Conservation (phyloP, 2,888 invertebrate species). For the Helleia helle region DNA sequence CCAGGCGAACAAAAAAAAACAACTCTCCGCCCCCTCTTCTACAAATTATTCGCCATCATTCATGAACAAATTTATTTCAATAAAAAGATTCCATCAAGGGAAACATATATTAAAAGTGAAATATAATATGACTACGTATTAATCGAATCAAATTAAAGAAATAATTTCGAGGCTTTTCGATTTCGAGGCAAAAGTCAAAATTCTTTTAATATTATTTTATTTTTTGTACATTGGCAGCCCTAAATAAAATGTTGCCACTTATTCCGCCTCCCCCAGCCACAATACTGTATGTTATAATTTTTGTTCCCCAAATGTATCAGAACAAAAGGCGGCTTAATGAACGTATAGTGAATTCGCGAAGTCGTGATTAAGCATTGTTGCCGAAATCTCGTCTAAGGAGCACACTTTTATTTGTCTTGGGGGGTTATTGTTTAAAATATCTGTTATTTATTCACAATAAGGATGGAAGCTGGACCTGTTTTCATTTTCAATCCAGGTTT, state of each 20-base stretch:
- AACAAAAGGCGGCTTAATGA: conserved; percentile 68
- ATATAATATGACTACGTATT: too few relatives aligned
- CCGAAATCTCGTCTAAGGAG: conserved; percentile 25
- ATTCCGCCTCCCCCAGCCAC: conserved; percentile 50
- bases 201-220: neutral
- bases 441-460: neutral
- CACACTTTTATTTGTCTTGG: conserved; percentile 22
- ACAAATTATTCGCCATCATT: too few relatives aligned
- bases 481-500: too few relatives aligned
- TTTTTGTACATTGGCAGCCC: conserved; percentile 32
- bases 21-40: too few relatives aligned
- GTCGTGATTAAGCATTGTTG: conserved; percentile 70
- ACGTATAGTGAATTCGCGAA: conserved; percentile 66
- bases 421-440: conserved; percentile 13
- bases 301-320: conserved; percentile 65
- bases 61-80: too few relatives aligned
- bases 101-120: too few relatives aligned
- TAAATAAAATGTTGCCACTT: conserved; percentile 46
- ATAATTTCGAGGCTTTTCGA: too few relatives aligned
- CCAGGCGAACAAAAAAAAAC: too few relatives aligned
- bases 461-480: too few relatives aligned
- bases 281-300: conserved; percentile 72
- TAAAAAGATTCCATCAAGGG: too few relatives aligned
- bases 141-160: too few relatives aligned
- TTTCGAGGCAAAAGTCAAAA: too few relatives aligned